Evolutionary conservation across 2,113 vertebrate genomes (phyloP), one percentile per base, ranked within the genome.

Genomic region (Leucosticte australis): DNA sequence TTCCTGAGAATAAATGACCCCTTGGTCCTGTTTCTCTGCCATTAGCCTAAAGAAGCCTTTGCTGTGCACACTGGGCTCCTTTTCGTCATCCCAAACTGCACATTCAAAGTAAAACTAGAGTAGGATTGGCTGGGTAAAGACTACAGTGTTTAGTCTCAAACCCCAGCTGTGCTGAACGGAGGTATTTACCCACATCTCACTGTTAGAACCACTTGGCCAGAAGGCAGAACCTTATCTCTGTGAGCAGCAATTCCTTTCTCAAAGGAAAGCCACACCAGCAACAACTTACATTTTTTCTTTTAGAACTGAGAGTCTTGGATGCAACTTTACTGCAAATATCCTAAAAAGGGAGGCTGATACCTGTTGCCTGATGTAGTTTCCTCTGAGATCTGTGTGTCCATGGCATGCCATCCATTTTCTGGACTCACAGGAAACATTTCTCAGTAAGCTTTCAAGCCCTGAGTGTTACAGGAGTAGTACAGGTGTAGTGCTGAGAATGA

Each of bases 401-500:
- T 63, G 79, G 74, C 52, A 60, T 78, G 42, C 69, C 87, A 91
- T 59, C 93, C 74, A 1, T 73, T 95, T 84, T 69, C 78, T 69
- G 71, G 76, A 73, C 94, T 87, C 68, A 46, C 65, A 94, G 90
- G 92, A 97, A 80, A 84, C 10, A 31, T 84, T 95, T 83, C 75
- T 87, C 91, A 93, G 94, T 80, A 67, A 94, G 69, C 33, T 74
- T 94, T 95, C 84, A 84, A 64, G 31, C 60, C 53, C 86, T 19
- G 67, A 75, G 76, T n/a, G 71, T 21, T 90, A 83, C 83, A 88
- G 93, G 80, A 79, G 78, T 37, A 79, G 73, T 92, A 95, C 94
- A 95, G 97, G 93, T 92, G 94, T 95, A 95, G 69, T 89, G 89
- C 88, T 74, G 73, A 71, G 69, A 69, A 27, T 53, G 74, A 92